Evolutionary conservation across 2,888 invertebrate species (phyloP).

Genomic region (Drosophila limbata): DNA sequence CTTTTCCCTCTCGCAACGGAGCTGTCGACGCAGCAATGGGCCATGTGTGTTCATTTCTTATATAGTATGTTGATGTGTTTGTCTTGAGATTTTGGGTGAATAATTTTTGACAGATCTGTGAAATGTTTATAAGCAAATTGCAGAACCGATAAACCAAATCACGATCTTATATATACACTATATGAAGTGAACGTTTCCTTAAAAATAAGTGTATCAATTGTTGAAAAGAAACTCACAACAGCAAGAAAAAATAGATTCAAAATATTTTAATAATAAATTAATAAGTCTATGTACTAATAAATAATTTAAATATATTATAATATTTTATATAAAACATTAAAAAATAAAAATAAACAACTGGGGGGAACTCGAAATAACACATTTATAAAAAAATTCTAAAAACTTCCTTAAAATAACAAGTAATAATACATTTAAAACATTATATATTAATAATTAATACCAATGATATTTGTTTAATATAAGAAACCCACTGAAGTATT

Average conservation of each 20-base stretch:
- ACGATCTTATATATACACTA: neutral
- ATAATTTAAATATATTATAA: too few species aligned
- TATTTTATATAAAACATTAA: too few species aligned
- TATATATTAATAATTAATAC: neutral
- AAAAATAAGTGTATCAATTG: neutral
- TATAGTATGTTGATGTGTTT: slow-evolving; percentile 16
- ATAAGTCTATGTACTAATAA: too few species aligned
- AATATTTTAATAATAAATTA: too few species aligned
- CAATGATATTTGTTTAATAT: neutral
- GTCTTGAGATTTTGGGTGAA: slow-evolving; percentile 26
- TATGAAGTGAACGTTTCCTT: neutral
- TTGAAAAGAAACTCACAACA: neutral
- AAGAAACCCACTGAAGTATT: neutral
- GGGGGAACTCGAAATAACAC: too few species aligned
- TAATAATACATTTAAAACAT: neutral
- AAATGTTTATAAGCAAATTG: slow-evolving; percentile 71
- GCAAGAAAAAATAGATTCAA: neutral
- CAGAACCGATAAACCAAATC: slow-evolving; percentile 18
- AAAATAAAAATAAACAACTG: too few species aligned
- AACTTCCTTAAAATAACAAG: neutral
- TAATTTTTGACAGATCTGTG: slow-evolving; percentile 66
- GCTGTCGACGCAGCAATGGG: slow-evolving; percentile 49
- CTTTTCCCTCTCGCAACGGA: neutral
- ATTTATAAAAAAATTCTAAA: neutral
- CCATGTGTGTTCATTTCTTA: slow-evolving; percentile 47